These are phyloP conservation scores for Podotricha telesiphe DNA, from an alignment of 2,888 invertebrate genomes.

Conservation along the genomic window DNA sequence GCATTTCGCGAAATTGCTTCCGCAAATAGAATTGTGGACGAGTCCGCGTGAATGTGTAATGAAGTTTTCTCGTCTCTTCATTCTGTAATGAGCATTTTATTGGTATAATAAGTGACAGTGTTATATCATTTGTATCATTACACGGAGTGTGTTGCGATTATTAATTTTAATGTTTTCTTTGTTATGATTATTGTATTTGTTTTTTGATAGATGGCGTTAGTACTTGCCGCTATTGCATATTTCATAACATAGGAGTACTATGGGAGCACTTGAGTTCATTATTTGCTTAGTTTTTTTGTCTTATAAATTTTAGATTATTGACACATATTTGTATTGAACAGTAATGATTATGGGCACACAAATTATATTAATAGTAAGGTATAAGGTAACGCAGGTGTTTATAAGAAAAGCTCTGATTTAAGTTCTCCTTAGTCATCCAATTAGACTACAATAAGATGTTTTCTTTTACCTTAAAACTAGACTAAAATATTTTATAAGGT, in stretches of 20 bases:
- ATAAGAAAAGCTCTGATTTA: no score
- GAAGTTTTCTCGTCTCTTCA: conserved; percentile 72
- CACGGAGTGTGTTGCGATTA: conserved; percentile 2
- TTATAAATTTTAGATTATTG: no score
- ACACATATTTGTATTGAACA: no score
- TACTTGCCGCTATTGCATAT: neutral
- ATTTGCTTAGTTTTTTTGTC: no score
- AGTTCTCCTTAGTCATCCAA: no score
- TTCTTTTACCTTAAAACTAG: no score
- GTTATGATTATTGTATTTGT: conserved; percentile 1
- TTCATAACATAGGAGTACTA: neutral
- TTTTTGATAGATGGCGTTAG: conserved; percentile 43
- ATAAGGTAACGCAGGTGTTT: no score
- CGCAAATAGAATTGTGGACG: conserved; percentile 80
- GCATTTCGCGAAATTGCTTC: conserved; percentile 82
- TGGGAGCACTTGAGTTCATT: no score
- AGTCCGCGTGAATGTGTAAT: conserved; percentile 68
- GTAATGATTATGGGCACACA: no score
- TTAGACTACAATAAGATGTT: no score
- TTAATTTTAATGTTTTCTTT: neutral
- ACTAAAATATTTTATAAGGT: no score
- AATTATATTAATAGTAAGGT: no score
- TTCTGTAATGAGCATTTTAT: conserved; percentile 59
- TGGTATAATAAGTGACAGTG: conserved; percentile 5
- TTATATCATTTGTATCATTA: conserved; percentile 8